Evolutionary conservation across 2,888 invertebrate species (phyloP).

Genomic region (Mesochorus sp.): DNA sequence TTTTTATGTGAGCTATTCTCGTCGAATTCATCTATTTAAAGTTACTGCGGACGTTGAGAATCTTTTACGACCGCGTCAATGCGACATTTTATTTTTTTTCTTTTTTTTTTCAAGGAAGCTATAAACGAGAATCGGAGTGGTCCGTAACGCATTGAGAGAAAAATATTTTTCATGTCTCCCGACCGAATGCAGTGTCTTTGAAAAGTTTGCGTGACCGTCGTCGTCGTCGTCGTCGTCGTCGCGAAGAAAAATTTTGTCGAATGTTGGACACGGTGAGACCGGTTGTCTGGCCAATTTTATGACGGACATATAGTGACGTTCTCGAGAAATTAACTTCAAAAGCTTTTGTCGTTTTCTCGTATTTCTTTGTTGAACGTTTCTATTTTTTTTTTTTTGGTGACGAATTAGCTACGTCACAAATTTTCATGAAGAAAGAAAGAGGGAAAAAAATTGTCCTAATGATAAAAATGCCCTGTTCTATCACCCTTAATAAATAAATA

Average conservation of each 20-base stretch:
- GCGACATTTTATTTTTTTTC: conserved; percentile 38
- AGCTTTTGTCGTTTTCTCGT: neutral
- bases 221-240: no score
- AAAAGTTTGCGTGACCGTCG: neutral
- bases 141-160: no score
- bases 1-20: no score
- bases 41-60: no score
- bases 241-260: conserved; percentile 3
- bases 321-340: conserved; percentile 32
- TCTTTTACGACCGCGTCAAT: conserved; percentile 29
- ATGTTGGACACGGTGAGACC: neutral
- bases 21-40: no score
- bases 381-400: neutral
- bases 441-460: no score
- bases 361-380: neutral
- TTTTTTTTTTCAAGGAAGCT: no score
- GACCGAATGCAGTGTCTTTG: no score
- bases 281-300: neutral
- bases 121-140: no score
- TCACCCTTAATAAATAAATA: conserved; percentile 12
- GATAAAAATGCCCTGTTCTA: conserved; percentile 8
- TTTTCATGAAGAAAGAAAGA: neutral
- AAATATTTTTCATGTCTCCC: no score
- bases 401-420: neutral
- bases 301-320: neutral